A percentile compares a stretch with the other conserved stretches of the same genome.
These are phyloP conservation scores for Cloeon dipterum DNA, from an alignment of 2,888 invertebrate species.

Conservation along the genomic window DNA sequence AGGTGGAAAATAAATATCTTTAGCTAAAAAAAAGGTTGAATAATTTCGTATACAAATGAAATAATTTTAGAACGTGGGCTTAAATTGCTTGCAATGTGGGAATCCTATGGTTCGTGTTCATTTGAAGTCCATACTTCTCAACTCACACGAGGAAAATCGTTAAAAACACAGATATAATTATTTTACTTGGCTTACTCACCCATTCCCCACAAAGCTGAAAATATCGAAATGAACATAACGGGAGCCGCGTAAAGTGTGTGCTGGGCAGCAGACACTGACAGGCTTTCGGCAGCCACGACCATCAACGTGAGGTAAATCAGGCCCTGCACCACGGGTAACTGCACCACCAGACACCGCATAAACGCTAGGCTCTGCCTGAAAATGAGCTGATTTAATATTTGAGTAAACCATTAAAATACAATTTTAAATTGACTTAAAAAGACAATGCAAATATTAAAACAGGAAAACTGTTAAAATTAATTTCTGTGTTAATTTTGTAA, in stretches of 20 bases:
- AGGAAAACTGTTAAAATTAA: background rate
- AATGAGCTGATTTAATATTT: no score
- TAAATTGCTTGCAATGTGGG: no score
- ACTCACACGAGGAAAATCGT: no score
- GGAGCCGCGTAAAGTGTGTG: conserved; percentile 39
- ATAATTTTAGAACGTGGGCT: no score
- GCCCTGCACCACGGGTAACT: conserved; percentile 43
- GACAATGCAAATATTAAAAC: background rate
- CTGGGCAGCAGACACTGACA: conserved; percentile 22
- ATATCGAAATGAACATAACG: conserved; percentile 34
- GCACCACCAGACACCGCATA: conserved; percentile 35
- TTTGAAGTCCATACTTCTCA: no score
- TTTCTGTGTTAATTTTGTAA: no score
- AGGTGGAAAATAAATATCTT: no score
- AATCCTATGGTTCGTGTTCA: no score
- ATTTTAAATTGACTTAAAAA: background rate
- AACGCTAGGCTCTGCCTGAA: conserved; percentile 27
- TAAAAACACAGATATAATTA: no score
- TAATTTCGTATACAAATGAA: no score
- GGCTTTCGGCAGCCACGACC: conserved; percentile 37
- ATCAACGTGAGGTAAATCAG: conserved; percentile 31
- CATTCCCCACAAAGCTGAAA: conserved; percentile 44
- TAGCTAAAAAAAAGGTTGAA: no score
- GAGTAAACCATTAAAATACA: background rate
- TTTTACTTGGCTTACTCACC: no score